Evolutionary conservation across 35 echinoderm and acorn worm species (phyloP).

Genomic region (Hemicentrotus pulcherrimus): DNA sequence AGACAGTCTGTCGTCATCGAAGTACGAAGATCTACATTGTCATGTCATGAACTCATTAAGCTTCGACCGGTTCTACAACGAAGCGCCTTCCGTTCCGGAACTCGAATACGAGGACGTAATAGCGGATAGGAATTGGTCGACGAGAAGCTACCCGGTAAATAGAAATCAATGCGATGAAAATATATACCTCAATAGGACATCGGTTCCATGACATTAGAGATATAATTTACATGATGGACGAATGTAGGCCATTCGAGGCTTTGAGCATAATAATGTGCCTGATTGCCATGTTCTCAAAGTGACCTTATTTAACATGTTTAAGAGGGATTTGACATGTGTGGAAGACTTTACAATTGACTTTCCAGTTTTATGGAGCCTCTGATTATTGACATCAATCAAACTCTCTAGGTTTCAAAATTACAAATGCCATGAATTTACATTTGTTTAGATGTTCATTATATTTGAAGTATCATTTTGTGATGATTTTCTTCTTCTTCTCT

Average conservation of each 20-base stretch:
- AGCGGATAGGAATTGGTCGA: conserved; percentile 32
- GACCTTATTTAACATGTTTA: not conserved
- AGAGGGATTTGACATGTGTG: not conserved
- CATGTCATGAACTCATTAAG: conserved; percentile 34
- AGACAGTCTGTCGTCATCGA: conserved; percentile 41
- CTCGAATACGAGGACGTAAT: conserved; percentile 44
- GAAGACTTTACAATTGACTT: not conserved
- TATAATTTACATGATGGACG: not conserved
- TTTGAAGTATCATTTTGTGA: not conserved
- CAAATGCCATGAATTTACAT: not conserved
- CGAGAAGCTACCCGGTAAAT: conserved; percentile 21
- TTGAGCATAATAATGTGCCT: not conserved
- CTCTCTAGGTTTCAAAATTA: not conserved
- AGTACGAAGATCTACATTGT: conserved; percentile 26
- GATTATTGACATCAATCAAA: not conserved
- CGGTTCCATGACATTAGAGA: not conserved
- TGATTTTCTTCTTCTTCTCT: not conserved
- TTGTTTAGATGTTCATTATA: not conserved
- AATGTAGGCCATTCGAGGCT: not conserved
- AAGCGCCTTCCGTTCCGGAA: conserved; percentile 25
- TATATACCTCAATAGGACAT: conserved; percentile 50
- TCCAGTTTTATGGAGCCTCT: not conserved
- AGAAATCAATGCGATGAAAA: not conserved
- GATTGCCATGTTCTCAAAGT: not conserved
- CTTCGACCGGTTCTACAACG: conserved; percentile 39